These are phyloP conservation scores for Erynnis tages DNA, from an alignment of 2,888 invertebrate genomes.

Conservation along the genomic window DNA sequence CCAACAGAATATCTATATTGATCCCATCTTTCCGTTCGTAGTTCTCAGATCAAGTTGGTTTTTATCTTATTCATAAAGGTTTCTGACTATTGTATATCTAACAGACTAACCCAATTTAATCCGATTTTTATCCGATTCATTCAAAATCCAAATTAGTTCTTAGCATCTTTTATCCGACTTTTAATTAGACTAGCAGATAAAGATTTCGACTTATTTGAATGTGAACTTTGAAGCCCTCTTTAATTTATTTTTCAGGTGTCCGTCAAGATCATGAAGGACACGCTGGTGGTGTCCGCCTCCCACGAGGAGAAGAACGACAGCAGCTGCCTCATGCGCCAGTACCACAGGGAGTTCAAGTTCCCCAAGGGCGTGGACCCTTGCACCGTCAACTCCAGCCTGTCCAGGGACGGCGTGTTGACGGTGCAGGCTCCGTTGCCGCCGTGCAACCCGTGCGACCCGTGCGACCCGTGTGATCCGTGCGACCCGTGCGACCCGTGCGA, in stretches of 20 bases:
- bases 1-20: no score
- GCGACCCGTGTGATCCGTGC: background rate
- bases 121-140: no score
- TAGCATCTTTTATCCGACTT: no score
- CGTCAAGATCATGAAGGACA: constrained; percentile 44
- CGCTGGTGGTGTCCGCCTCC: constrained; percentile 90
- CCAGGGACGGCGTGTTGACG: constrained; percentile 95
- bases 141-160: no score
- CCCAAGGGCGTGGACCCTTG: constrained; percentile 95
- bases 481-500: no score
- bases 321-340: constrained; percentile 93
- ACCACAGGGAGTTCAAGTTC: constrained; percentile 94
- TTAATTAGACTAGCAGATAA: no score
- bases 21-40: no score
- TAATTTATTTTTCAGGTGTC: constrained; percentile 41
- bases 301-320: constrained; percentile 96
- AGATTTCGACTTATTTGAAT: no score
- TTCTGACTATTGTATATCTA: no score
- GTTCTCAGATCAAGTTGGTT: no score
- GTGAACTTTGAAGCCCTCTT: background rate
- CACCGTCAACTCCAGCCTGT: constrained; percentile 91
- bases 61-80: no score
- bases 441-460: background rate
- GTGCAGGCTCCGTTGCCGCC: constrained; percentile 93
- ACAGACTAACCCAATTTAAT: no score